Base-by-base conservation (phyloP, 2,797 vertebrate species). In the Miichthys miiuy region DNA sequence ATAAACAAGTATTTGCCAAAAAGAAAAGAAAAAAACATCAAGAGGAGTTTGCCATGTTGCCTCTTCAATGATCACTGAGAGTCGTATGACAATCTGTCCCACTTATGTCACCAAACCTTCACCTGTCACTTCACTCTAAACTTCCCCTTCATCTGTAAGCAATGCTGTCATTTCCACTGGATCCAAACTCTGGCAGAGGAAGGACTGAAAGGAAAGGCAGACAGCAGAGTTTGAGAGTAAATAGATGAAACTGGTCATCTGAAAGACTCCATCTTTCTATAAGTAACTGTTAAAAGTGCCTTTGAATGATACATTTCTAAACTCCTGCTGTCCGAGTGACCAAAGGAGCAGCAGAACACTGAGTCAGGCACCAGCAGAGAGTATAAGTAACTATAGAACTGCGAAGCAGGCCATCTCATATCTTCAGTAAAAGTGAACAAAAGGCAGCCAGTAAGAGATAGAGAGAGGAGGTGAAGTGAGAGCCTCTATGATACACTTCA, bases 111-210 rank as follows among this genome's bases (percentile, higher is more conserved):
- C 12, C 0, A 65, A 90, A 84, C 68, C 52, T 73, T 83, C 84
- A 85, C 81, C 83, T 88, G 86, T 86, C 88, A 85, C 75, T 83
- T 79, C 84, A 77, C 44, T 72, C 65, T 60, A 48, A 47, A 50
- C 68, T 55, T 46, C 61, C 57, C 65, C 75, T 85, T 81, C 79
- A 85, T 80, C 77, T 86, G 52, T 74, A 82, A 88, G 68, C 56
- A 71, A 87, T 68, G 72, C 79, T 88, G 82, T 87, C 83, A 68
- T 62, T 81, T 77, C 72, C 60, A 34, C 75, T 82, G 82, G 25
- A 79, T 69, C 83, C 47, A 71, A 75, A 50, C 7, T 11, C 47
- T 77, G 77, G 65, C 41, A 55, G 44, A 58, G 9, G n/a, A 30
- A 85, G 77, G 34, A 51, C 38, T 17, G 64, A 63, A 47, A 41